Evolutionary conservation across 2,888 invertebrate genomes (phyloP).

Genomic region (Xiphydria camelus): DNA sequence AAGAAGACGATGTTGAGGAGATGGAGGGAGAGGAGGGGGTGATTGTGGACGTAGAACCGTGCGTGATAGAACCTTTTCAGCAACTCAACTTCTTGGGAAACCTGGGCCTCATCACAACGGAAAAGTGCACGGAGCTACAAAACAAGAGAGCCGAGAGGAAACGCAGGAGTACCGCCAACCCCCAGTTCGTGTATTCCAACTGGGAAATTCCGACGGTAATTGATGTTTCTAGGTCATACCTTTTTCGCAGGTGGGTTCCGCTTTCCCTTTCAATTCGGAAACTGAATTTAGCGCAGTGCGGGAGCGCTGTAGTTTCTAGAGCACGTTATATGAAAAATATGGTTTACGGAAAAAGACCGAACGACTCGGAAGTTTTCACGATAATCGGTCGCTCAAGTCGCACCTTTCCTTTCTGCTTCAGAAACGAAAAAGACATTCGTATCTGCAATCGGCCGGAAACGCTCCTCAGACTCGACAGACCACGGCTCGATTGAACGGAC

Average conservation of each 20-base stretch:
- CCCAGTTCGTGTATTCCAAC: slow-evolving; percentile 62
- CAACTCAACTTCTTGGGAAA: slow-evolving; percentile 57
- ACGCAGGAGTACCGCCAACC: slow-evolving; percentile 62
- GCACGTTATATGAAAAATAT: too few species aligned
- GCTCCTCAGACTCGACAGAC: slow-evolving; percentile 61
- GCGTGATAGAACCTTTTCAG: slow-evolving; percentile 14
- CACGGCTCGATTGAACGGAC: slow-evolving; percentile 47
- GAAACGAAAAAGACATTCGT: slow-evolving; percentile 60
- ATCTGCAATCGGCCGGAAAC: slow-evolving; percentile 58
- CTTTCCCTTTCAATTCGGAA: too few species aligned
- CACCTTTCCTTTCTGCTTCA: slow-evolving; percentile 40
- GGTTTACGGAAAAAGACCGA: neutral
- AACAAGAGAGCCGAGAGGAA: slow-evolving; percentile 61
- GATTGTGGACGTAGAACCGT: too few species aligned
- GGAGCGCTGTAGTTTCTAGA: too few species aligned
- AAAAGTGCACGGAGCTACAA: slow-evolving; percentile 59
- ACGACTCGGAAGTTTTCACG: neutral
- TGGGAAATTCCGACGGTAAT: slow-evolving; percentile 45
- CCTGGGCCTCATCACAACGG: slow-evolving; percentile 60
- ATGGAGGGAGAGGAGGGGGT: slow-evolving; percentile 25
- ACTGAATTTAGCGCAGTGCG: too few species aligned
- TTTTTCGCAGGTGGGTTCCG: too few species aligned
- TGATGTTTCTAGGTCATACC: too few species aligned
- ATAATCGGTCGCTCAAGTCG: neutral
- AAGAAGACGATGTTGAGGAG: slow-evolving; percentile 12